Evolutionary conservation across 2,113 vertebrate species (phyloP), one percentile per base, ranked within the genome.

Genomic region (Egretta garzetta): DNA sequence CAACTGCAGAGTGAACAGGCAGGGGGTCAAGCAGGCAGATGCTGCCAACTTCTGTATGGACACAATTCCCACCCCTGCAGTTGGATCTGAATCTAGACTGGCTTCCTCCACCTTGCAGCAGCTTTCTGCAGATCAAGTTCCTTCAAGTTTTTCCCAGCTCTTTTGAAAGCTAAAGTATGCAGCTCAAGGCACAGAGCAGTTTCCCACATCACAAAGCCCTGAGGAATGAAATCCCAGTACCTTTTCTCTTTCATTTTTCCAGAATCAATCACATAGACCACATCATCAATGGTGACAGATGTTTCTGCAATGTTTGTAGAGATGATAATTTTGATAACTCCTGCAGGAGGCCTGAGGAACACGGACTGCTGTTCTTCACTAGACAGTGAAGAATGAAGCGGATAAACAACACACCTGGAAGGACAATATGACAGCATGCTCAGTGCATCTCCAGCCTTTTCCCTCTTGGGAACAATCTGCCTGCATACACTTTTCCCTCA

Each of bases 231-330:
- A 80, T 30, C 27, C 28, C 70, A 64, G 91, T 98, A 99, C 99
- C 99, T 99, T 77, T 99, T 99, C 97, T 99, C 99, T 93, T 99
- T 99, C 99, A 99, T 99, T 97, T 99, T 99, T 47, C 99, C 99
- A 1, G 98, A 99, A 97, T 99, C 99, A 17, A 99, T 99, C 91
- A 99, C 99, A 53, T 99, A 99, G 12, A 99, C 99, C 49, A 99
- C 98, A 18, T 99, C 99, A 64, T 99, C 99, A 2, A 99, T 99
- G 96, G 99, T 99, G 77, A 99, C 98, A 16, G 99, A 99, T 1
- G 99, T 99, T 97, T 99, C 99, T 8, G 99, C 99, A 59, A 99
- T 99, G 97, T 99, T 99, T 83, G 99, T 99, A 92, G 99, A 99
- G 96, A 99, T 99, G 90, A 99, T 99, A 92, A 99, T 99, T 97